These are phyloP conservation scores for Megaceryle maxima DNA, from an alignment of 2,113 vertebrate species.

Conservation along the genomic window DNA sequence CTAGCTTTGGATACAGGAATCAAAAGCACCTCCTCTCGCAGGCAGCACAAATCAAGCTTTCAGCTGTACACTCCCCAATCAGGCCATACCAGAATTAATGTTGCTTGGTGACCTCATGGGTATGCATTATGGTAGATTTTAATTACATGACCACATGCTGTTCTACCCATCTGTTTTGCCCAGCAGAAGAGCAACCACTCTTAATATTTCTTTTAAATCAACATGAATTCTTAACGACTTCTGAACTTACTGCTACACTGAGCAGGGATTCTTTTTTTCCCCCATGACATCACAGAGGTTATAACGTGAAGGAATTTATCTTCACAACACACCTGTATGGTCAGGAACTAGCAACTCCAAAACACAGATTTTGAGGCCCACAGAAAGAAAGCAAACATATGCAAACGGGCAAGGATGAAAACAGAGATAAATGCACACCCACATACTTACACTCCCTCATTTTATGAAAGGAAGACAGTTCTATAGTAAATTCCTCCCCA, in stretches of 20 bases:
- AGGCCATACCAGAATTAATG: neutral
- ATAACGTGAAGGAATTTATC: neutral
- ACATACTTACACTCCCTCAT: neutral
- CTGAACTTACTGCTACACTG: neutral
- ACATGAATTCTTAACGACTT: neutral
- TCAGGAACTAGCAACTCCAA: neutral
- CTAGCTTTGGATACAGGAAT: neutral
- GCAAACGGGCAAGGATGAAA: neutral
- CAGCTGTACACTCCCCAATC: neutral
- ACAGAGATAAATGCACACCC: neutral
- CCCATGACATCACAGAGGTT: neutral
- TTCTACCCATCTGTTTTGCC: slow-evolving; percentile 33
- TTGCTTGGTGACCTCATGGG: neutral
- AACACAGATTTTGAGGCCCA: neutral
- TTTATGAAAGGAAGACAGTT: neutral
- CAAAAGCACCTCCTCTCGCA: neutral
- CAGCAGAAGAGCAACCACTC: slow-evolving; percentile 2
- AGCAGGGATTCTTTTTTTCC: rapidly evolving
- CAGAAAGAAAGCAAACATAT: neutral
- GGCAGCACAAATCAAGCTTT: neutral
- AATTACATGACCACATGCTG: slow-evolving; percentile 43
- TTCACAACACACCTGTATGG: neutral
- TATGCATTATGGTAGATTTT: slow-evolving; percentile 6
- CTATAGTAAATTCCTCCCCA: neutral
- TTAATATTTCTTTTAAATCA: slow-evolving; percentile 32